Evolutionary conservation across 2,113 vertebrate species (phyloP).

Genomic region (Synodontis membranacea): DNA sequence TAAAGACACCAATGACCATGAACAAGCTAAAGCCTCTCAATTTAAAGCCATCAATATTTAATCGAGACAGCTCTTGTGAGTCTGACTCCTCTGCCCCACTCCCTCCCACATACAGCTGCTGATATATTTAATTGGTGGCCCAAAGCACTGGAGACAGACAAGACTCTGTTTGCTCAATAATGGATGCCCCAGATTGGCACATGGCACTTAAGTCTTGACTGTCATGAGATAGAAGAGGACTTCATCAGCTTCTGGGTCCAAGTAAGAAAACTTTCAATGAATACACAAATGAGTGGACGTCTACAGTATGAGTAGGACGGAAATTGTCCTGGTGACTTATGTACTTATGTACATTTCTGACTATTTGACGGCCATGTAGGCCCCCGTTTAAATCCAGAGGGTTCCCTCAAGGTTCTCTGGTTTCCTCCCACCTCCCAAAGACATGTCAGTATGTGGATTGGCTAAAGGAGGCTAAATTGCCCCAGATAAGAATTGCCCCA

Average conservation of each 20-base stretch:
- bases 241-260: conserved; percentile 34
- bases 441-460: not conserved
- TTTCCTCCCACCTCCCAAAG: not conserved
- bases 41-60: conserved; percentile 77
- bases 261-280: conserved; percentile 8
- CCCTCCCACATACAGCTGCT: conserved; percentile 51
- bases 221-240: conserved; percentile 45
- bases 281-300: not conserved
- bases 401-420: not conserved
- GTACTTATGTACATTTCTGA: not conserved
- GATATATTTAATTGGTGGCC: conserved; percentile 77
- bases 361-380: not conserved
- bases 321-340: not conserved
- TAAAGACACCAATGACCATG: conserved; percentile 67
- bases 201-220: conserved; percentile 54
- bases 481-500: not conserved
- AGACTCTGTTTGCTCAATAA: conserved; percentile 76
- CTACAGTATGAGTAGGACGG: not conserved
- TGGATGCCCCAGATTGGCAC: conserved; percentile 69
- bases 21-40: conserved; percentile 76
- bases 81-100: conserved; percentile 42
- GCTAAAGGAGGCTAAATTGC: not conserved
- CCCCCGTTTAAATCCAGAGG: not conserved
- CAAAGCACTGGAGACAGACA: conserved; percentile 75
- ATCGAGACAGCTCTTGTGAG: conserved; percentile 67